Evolutionary conservation across 2,113 vertebrate genomes (phyloP).

Genomic region (Aspiorhynchus laticeps): DNA sequence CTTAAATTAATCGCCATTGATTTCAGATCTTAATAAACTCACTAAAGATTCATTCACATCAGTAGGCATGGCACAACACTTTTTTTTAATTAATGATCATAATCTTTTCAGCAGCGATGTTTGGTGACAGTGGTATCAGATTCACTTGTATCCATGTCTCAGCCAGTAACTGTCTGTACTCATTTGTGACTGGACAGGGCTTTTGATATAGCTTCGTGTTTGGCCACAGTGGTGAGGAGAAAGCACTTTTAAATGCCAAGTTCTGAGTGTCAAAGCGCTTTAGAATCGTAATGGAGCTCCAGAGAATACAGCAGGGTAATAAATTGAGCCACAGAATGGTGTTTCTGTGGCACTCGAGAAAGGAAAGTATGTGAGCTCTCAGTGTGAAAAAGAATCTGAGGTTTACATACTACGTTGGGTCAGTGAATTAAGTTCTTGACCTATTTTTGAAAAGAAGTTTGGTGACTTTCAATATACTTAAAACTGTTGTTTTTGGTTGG

Average conservation of each 20-base stretch:
- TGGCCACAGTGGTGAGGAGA: constrained; percentile 45
- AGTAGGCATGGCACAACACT: not conserved
- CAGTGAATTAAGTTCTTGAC: not conserved
- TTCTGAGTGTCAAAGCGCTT: constrained; percentile 40
- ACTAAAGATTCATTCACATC: not conserved
- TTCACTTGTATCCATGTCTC: not conserved
- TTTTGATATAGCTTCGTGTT: constrained; percentile 29
- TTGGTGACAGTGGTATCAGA: not conserved
- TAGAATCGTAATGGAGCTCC: constrained; percentile 51
- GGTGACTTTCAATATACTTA: not conserved
- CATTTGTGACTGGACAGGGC: not conserved
- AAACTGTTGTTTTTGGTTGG: not conserved
- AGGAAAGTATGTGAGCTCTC: constrained; percentile 5
- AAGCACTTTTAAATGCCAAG: constrained; percentile 63
- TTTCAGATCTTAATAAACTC: not conserved
- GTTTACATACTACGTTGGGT: not conserved
- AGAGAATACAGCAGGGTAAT: constrained; percentile 53
- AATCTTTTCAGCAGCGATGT: not conserved
- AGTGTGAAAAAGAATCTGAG: not conserved
- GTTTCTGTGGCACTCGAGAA: constrained; percentile 26
- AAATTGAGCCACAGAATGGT: constrained; percentile 53
- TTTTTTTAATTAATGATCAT: not conserved
- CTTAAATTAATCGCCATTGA: not conserved
- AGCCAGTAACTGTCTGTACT: not conserved
- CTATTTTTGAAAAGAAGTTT: not conserved